Evolutionary conservation across 30 jellyfish, hydroid and myxozoan species (phyloP).

Genomic region (Sanderia malayensis): DNA sequence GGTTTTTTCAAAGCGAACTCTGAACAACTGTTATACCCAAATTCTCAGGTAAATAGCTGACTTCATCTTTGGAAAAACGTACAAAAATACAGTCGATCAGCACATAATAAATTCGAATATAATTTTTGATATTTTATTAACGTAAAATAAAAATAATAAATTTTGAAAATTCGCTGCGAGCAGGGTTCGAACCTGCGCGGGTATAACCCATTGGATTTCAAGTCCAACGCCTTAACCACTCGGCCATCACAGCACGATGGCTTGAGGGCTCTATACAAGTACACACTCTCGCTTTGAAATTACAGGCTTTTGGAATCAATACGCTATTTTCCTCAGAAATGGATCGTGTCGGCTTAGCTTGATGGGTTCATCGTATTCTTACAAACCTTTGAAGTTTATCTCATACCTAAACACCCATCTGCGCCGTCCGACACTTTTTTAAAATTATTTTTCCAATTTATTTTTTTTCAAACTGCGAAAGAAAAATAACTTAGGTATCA

Average conservation of each 20-base stretch:
- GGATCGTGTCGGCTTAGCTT: conserved; percentile 35
- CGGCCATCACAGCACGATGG: conserved; percentile 91
- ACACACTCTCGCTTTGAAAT: too few relatives aligned
- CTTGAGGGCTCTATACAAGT: too few relatives aligned
- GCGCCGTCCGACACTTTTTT: not conserved
- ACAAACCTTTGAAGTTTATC: not conserved
- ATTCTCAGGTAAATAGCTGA: conserved; percentile 56
- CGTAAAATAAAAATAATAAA: too few relatives aligned
- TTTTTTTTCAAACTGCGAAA: too few relatives aligned
- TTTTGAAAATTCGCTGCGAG: conserved; percentile 4
- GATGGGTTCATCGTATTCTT: conserved; percentile 26
- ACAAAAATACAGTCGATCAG: too few relatives aligned
- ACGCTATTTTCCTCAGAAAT: not conserved
- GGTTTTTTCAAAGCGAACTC: conserved; percentile 90
- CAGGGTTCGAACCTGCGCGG: conserved; percentile 99
- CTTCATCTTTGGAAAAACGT: too few relatives aligned
- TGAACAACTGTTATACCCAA: conserved; percentile 86
- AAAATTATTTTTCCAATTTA: not conserved
- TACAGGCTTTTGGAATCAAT: too few relatives aligned
- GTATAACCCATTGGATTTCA: conserved; percentile 99
- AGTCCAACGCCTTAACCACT: conserved; percentile 99
- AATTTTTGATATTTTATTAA: too few relatives aligned
- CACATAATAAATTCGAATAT: too few relatives aligned
- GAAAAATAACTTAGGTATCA: too few relatives aligned
- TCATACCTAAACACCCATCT: not conserved